These are phyloP conservation scores for Columba janthina DNA, from an alignment of 2,113 vertebrate species.

Conservation along the genomic window DNA sequence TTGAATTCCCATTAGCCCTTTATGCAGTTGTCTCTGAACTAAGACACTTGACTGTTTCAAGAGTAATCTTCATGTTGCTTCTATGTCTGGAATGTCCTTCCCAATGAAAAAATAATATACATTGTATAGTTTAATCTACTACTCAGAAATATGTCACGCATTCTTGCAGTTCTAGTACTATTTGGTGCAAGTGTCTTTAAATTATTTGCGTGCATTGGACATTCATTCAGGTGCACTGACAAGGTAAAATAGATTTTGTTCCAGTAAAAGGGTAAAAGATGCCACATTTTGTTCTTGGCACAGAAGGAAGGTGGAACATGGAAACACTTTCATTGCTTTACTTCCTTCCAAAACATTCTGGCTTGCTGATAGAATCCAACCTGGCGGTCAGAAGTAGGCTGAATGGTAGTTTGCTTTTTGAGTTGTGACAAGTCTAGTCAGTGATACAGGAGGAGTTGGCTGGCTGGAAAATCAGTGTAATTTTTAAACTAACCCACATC, in stretches of 20 bases:
- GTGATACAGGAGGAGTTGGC: not conserved
- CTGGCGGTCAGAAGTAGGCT: not conserved
- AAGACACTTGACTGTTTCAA: not conserved
- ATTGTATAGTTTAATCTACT: not conserved
- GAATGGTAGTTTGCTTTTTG: not conserved
- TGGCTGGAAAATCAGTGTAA: not conserved
- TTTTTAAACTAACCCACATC: not conserved
- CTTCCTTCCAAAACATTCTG: not conserved
- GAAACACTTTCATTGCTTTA: not conserved
- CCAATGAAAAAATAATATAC: not conserved
- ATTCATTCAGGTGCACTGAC: not conserved
- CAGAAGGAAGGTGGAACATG: not conserved
- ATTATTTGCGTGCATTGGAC: not conserved
- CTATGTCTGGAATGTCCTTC: not conserved
- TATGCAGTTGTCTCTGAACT: not conserved
- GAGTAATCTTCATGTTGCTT: not conserved
- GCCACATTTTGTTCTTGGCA: not conserved
- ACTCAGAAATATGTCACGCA: not conserved
- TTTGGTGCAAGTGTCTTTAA: not conserved
- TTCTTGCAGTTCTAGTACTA: not conserved
- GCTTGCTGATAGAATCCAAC: not conserved
- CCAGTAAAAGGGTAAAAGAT: not conserved
- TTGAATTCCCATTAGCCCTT: not conserved
- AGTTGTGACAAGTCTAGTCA: not conserved
- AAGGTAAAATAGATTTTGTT: not conserved